phyloP scores from a whole-genome alignment of 2,797 vertebrate species.

The Morus bassanus region DNA sequence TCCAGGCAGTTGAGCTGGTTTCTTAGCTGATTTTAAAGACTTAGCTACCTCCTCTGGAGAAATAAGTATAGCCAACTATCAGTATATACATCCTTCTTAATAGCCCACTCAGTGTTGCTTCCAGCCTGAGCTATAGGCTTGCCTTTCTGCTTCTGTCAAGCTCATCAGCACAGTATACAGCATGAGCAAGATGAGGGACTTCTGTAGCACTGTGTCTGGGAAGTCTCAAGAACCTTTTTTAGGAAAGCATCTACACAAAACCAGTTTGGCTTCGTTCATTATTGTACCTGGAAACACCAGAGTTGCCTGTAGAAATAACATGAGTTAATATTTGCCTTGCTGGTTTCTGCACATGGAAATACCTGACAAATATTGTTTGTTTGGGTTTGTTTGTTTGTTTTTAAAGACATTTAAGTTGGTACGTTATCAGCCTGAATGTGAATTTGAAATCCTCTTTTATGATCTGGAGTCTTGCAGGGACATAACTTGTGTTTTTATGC shows the following conservation, averaged over 20 bases:
- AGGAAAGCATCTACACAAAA: not conserved
- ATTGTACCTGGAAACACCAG: not conserved
- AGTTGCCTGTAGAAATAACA: not conserved
- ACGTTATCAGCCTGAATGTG: not conserved
- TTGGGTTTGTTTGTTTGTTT: not conserved
- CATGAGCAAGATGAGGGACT: not conserved
- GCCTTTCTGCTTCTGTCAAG: constrained; percentile 1
- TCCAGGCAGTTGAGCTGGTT: constrained; percentile 27
- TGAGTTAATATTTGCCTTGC: fast-evolving
- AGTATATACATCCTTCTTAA: not conserved
- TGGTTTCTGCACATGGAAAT: not conserved
- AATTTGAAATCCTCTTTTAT: not conserved
- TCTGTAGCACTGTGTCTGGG: fast-evolving
- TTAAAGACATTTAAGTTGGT: not conserved
- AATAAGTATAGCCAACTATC: not conserved
- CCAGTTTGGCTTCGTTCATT: not conserved
- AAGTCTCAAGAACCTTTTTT: not conserved
- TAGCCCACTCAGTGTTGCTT: constrained; percentile 8
- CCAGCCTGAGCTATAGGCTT: not conserved
- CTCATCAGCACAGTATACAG: not conserved
- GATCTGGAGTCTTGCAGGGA: not conserved
- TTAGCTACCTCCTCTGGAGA: constrained; percentile 28
- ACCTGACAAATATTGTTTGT: not conserved
- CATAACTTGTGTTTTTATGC: not conserved
- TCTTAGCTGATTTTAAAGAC: constrained; percentile 33